Evolutionary conservation across 2,797 vertebrate species (phyloP).

Genomic region (Ambastaia sidthimunki): DNA sequence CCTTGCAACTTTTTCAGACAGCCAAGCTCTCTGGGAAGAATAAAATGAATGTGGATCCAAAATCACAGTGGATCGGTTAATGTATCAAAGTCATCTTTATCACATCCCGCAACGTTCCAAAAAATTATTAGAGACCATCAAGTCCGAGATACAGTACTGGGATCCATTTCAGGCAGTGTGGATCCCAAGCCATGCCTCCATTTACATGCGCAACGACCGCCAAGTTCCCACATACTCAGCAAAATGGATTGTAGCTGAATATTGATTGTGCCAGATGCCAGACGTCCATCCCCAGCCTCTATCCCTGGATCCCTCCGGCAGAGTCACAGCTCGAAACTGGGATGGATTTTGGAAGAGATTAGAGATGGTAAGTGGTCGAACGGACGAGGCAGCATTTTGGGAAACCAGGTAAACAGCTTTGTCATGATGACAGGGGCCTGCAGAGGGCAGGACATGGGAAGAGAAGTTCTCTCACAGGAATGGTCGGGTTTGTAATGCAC

Average conservation of each 20-base stretch:
- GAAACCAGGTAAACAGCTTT: slow-evolving; percentile 54
- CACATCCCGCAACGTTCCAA: background rate
- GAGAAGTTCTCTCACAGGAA: slow-evolving; percentile 26
- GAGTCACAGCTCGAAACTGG: slow-evolving; percentile 4
- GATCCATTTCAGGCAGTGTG: background rate
- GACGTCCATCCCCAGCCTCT: background rate
- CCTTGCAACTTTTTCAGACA: background rate
- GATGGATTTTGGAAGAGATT: slow-evolving; percentile 3
- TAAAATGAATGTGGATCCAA: background rate
- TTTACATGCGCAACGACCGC: background rate
- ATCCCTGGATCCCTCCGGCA: background rate
- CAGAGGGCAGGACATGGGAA: background rate
- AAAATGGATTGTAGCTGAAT: slow-evolving; percentile 38
- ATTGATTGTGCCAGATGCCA: slow-evolving; percentile 43
- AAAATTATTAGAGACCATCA: slow-evolving; percentile 18
- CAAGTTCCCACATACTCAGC: slow-evolving; percentile 27
- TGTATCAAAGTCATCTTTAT: background rate
- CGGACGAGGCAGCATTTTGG: slow-evolving; percentile 13
- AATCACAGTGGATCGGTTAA: background rate
- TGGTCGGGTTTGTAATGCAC: slow-evolving; percentile 39
- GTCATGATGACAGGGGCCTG: slow-evolving; percentile 49
- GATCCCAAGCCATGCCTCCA: background rate
- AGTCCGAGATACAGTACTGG: background rate
- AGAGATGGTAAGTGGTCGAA: background rate
- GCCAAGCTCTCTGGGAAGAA: background rate